A percentile compares a stretch with the other conserved stretches of the same genome.
These are phyloP conservation scores for Pterois miles DNA, from an alignment of 2,797 vertebrate species.

Conservation along the genomic window DNA sequence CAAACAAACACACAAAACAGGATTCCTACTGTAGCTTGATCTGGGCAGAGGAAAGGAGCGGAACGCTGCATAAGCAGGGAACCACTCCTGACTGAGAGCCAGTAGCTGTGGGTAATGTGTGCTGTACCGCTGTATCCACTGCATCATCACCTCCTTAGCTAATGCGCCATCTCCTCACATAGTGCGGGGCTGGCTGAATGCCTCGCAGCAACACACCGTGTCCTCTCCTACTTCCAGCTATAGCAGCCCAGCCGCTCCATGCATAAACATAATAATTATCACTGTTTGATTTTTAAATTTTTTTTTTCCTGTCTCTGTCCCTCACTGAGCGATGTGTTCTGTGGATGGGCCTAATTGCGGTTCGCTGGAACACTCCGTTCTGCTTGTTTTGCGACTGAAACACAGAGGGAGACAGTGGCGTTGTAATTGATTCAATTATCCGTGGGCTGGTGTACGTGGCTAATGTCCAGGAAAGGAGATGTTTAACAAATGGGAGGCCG, in stretches of 20 bases:
- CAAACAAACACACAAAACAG: neutral
- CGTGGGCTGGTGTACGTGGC: constrained; percentile 44
- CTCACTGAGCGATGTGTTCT: constrained; percentile 26
- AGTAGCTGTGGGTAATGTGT: constrained; percentile 31
- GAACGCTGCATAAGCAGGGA: constrained; percentile 35
- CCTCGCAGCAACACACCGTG: neutral
- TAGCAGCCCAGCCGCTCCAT: constrained; percentile 6
- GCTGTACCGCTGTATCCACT: constrained; percentile 34
- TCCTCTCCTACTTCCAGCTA: constrained; percentile 21
- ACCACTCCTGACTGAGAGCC: constrained; percentile 40
- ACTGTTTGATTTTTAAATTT: constrained; percentile 34
- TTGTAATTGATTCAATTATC: constrained; percentile 72
- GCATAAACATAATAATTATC: constrained; percentile 61
- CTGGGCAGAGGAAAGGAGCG: constrained; percentile 20
- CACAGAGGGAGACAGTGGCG: constrained; percentile 40
- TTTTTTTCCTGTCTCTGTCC: neutral
- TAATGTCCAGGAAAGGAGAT: constrained; percentile 64
- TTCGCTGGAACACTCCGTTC: constrained; percentile 30
- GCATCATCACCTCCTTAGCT: constrained; percentile 42
- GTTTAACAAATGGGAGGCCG: constrained; percentile 49
- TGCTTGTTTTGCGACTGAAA: constrained; percentile 56
- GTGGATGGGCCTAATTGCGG: constrained; percentile 45
- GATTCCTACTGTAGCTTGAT: constrained; percentile 8
- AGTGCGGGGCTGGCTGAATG: constrained; percentile 15
- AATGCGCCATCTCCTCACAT: constrained; percentile 36